These are phyloP conservation scores for Agapornis roseicollis DNA, from an alignment of 2,113 vertebrate species.

Conservation along the genomic window DNA sequence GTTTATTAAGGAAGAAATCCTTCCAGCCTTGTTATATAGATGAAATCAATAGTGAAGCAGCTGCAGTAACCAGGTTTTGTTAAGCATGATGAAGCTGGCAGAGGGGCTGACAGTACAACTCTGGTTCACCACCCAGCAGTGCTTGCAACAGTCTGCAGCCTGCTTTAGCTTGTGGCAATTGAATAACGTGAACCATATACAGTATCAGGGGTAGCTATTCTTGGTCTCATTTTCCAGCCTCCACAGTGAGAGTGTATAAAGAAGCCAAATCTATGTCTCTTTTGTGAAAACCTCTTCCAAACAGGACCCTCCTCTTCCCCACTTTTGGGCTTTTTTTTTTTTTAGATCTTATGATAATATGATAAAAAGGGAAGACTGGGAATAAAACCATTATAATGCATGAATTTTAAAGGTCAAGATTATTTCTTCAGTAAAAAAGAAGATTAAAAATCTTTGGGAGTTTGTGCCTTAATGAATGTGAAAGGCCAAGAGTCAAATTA, in stretches of 20 bases:
- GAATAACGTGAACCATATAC: neutral
- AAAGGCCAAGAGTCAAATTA: neutral
- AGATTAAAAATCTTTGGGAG: neutral
- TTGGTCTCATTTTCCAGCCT: neutral
- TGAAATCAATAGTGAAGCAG: neutral
- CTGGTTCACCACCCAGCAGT: neutral
- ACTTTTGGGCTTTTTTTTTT: neutral
- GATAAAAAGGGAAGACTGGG: neutral
- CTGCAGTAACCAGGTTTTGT: neutral
- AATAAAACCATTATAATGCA: neutral
- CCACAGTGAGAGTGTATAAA: neutral
- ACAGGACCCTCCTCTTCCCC: fast-evolving
- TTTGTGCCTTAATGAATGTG: neutral
- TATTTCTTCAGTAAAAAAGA: neutral
- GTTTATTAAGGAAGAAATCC: neutral
- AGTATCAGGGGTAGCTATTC: neutral
- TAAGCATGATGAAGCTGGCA: neutral
- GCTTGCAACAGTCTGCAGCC: neutral
- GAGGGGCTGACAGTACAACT: neutral
- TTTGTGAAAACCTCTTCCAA: neutral
- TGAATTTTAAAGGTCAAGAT: neutral
- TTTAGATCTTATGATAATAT: neutral
- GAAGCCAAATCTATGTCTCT: neutral
- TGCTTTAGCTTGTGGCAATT: neutral
- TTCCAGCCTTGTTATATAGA: neutral